These are phyloP conservation scores for Cichladusa arquata DNA, from an alignment of 2,113 vertebrate genomes.

Conservation along the genomic window DNA sequence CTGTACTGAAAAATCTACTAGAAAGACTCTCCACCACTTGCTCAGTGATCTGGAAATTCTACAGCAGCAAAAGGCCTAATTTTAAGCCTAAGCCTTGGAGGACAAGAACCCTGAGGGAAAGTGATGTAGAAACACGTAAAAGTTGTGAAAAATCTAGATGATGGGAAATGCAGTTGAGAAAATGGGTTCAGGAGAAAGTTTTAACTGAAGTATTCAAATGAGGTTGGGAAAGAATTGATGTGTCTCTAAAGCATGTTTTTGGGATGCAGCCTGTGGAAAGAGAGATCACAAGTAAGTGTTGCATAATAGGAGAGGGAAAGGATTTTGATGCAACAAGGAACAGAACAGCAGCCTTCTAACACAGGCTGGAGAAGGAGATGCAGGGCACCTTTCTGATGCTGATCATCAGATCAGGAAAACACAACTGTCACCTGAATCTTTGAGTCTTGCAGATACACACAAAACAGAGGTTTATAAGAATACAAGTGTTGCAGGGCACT, in stretches of 20 bases:
- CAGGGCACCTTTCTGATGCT: not conserved
- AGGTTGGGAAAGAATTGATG: not conserved
- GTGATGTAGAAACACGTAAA: not conserved
- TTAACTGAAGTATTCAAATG: not conserved
- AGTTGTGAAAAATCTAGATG: not conserved
- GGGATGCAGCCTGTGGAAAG: not conserved
- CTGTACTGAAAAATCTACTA: not conserved
- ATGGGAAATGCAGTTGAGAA: not conserved
- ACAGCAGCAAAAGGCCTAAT: not conserved
- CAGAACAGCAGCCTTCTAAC: not conserved
- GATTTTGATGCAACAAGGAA: not conserved
- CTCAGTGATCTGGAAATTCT: not conserved
- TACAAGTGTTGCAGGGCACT: not conserved
- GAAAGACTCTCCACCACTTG: not conserved
- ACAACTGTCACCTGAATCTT: not conserved
- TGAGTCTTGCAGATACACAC: not conserved
- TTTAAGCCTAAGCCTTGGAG: not conserved
- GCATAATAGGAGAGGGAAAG: not conserved
- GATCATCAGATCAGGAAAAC: not conserved
- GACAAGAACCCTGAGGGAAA: not conserved
- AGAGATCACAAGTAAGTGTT: not conserved
- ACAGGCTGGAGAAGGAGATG: not conserved
- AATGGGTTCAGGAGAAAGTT: not conserved
- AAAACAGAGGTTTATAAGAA: not conserved
- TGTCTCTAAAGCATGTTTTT: not conserved